These are phyloP conservation scores for Athalia circularis DNA, from an alignment of 2,888 invertebrate species.

Conservation along the genomic window DNA sequence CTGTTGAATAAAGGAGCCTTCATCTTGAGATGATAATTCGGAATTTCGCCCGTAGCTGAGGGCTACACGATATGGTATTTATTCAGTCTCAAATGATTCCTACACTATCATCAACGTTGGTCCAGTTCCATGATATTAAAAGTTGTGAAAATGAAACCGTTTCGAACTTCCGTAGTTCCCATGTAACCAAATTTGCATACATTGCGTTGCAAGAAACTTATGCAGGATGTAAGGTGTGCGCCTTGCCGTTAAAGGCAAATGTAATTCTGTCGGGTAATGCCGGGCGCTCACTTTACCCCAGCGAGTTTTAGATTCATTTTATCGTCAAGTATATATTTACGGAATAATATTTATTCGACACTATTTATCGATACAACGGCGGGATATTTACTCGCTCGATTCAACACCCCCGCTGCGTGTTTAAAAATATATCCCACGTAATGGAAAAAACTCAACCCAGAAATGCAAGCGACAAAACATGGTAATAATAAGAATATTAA, in stretches of 20 bases:
- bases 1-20: too few species aligned
- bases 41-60: too few species aligned
- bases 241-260: conserved; percentile 7
- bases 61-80: too few species aligned
- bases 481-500: too few species aligned
- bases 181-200: conserved; percentile 6
- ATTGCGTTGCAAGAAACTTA: conserved; percentile 5
- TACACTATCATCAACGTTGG: too few species aligned
- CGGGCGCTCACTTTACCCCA: conserved; percentile 59
- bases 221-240: background rate
- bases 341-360: conserved; percentile 73
- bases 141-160: conserved; percentile 3
- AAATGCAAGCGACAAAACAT: too few species aligned
- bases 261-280: conserved; percentile 18
- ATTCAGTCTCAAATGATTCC: too few species aligned
- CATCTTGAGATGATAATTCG: too few species aligned
- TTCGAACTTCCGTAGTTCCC: background rate
- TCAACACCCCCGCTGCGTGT: background rate
- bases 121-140: background rate
- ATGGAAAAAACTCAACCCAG: background rate
- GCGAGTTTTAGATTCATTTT: conserved; percentile 70
- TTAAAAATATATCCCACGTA: background rate
- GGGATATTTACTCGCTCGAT: conserved; percentile 66
- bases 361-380: conserved; percentile 63
- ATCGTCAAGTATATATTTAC: conserved; percentile 69